Evolutionary conservation across 2,797 vertebrate species (phyloP).

Genomic region (Myotis pilosus): DNA sequence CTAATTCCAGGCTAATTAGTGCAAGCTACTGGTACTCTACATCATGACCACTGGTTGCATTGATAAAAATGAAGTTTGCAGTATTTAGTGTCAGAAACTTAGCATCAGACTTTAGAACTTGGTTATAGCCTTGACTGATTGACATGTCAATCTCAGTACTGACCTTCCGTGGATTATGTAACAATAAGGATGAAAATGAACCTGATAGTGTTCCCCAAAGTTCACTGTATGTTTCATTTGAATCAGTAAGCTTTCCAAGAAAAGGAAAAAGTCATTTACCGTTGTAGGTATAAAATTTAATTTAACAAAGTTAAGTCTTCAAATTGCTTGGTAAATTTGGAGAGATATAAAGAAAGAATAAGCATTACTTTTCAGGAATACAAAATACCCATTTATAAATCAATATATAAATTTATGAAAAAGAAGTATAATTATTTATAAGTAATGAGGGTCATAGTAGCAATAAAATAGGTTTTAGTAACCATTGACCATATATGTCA

Average conservation of each 20-base stretch:
- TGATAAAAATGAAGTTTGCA: background rate
- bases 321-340: background rate
- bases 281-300: background rate
- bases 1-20: background rate
- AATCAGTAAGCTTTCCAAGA: background rate
- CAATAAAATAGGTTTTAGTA: background rate
- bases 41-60: background rate
- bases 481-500: background rate
- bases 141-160: background rate
- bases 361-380: background rate
- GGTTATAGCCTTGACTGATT: background rate
- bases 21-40: background rate
- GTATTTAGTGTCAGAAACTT: background rate
- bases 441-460: background rate
- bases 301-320: background rate
- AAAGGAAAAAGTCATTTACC: background rate
- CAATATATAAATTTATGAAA: background rate
- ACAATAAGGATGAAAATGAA: background rate
- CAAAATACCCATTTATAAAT: background rate
- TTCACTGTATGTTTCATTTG: background rate
- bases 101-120: background rate
- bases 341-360: background rate
- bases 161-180: background rate
- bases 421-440: background rate
- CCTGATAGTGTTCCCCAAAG: background rate